Conservation (phyloP, 35 echinoderm and acorn worm genomes). For the Apostichopus californicus region DNA sequence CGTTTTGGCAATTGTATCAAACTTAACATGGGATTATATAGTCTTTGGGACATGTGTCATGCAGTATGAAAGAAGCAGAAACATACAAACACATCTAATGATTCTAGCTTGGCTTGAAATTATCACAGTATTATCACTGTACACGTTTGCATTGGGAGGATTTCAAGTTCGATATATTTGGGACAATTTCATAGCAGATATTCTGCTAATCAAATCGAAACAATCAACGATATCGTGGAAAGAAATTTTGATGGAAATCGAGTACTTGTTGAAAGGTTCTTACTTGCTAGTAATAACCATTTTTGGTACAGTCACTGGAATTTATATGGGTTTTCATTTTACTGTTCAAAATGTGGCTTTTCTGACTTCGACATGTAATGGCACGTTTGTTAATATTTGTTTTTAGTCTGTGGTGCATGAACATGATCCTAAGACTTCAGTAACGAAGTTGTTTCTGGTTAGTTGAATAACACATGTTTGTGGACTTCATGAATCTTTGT, state of each 20-base stretch:
- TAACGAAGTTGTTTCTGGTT: too few species aligned
- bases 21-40: not conserved
- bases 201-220: not conserved
- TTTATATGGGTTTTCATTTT: slow-evolving; percentile 2
- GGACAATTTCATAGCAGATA: not conserved
- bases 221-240: not conserved
- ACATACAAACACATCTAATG: not conserved
- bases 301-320: not conserved
- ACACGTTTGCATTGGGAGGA: not conserved
- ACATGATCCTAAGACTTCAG: too few species aligned
- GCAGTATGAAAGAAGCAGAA: not conserved
- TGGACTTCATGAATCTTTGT: too few species aligned
- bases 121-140: not conserved
- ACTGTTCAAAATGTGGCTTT: not conserved
- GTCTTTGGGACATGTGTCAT: not conserved
- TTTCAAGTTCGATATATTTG: not conserved
- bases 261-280: slow-evolving; percentile 3
- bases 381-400: not conserved
- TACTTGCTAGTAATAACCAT: not conserved
- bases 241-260: not conserved
- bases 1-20: not conserved
- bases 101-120: not conserved
- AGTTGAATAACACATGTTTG: too few species aligned
- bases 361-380: not conserved
- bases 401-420: too few species aligned